phyloP scores from a whole-genome alignment of 2,797 vertebrate species.

The Chelon labrosus region DNA sequence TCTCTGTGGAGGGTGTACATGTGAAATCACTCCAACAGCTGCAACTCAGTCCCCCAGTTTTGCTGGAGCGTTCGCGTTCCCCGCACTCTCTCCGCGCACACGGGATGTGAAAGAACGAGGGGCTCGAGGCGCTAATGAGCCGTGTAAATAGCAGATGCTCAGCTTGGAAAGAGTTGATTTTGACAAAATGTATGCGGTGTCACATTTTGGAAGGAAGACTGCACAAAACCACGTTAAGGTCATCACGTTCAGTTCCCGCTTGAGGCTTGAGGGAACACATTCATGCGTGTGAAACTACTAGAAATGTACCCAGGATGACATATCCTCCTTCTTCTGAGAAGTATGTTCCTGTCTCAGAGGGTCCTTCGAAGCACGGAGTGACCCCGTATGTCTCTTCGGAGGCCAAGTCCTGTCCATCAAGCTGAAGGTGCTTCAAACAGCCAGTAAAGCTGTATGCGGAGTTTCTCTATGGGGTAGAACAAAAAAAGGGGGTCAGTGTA shows the following conservation, averaged over 20 bases:
- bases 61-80: slow-evolving; percentile 15
- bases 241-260: not conserved
- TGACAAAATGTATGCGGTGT: slow-evolving; percentile 12
- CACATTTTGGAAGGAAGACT: not conserved
- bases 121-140: slow-evolving; percentile 36
- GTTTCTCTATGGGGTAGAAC: slow-evolving; percentile 83
- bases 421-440: slow-evolving; percentile 90
- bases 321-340: slow-evolving; percentile 95
- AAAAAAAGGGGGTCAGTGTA: not conserved
- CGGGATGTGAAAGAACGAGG: slow-evolving; percentile 5
- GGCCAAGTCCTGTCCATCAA: slow-evolving; percentile 87
- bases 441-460: slow-evolving; percentile 92
- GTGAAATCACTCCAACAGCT: slow-evolving; percentile 71
- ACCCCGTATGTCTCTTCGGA: slow-evolving; percentile 91
- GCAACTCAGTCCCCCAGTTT: slow-evolving; percentile 39
- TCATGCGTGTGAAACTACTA: slow-evolving; percentile 14
- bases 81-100: slow-evolving; percentile 7
- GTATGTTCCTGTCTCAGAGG: slow-evolving; percentile 91
- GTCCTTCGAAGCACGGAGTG: slow-evolving; percentile 93
- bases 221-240: not conserved
- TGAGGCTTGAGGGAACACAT: not conserved
- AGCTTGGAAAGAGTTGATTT: slow-evolving; percentile 24
- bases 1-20: slow-evolving; percentile 24
- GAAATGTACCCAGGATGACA: slow-evolving; percentile 88
- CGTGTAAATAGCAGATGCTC: slow-evolving; percentile 48